Percentiles rank a stretch among this genome's conserved stretches.
Evolutionary conservation across 2,888 invertebrate genomes (phyloP).

Genomic region (Dolichopus griseipennis): DNA sequence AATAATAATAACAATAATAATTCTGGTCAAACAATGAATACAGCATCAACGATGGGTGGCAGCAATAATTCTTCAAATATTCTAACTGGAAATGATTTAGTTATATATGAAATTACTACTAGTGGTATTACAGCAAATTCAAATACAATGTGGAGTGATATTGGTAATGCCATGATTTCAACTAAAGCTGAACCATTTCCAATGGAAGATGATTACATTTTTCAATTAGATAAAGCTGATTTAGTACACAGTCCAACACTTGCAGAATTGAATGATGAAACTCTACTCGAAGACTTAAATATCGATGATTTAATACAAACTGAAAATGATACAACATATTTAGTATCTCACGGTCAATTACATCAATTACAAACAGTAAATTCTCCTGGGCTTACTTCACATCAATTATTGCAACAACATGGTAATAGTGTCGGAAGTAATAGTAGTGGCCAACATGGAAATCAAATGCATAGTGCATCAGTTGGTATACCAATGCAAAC

Average conservation of each 20-base stretch:
- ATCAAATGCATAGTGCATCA: constrained; percentile 16
- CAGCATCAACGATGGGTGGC: constrained; percentile 15
- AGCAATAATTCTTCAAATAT: constrained; percentile 18
- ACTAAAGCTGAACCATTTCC: constrained; percentile 54
- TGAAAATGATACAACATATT: constrained; percentile 49
- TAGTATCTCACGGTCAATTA: constrained; percentile 21
- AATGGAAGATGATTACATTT: constrained; percentile 83
- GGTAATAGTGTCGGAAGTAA: constrained; percentile 28
- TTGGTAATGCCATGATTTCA: constrained; percentile 41
- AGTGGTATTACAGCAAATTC: constrained; percentile 28
- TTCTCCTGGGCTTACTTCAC: constrained; percentile 32
- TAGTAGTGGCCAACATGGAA: constrained; percentile 21
- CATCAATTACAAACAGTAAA: constrained; percentile 27
- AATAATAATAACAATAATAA: constrained; percentile 5
- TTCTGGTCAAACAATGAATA: background rate
- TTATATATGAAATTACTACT: constrained; percentile 5
- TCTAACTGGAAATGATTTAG: constrained; percentile 17
- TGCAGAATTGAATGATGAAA: constrained; percentile 77
- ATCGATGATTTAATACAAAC: constrained; percentile 62
- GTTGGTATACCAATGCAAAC: constrained; percentile 22
- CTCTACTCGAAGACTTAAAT: constrained; percentile 68
- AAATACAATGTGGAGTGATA: constrained; percentile 43
- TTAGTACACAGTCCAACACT: constrained; percentile 72
- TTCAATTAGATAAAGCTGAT: constrained; percentile 81
- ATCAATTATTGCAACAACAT: constrained; percentile 36